Percentiles rank a stretch among this genome's conserved stretches.
Conservation (phyloP, 2,797 vertebrate species). For the Allobates femoralis region DNA sequence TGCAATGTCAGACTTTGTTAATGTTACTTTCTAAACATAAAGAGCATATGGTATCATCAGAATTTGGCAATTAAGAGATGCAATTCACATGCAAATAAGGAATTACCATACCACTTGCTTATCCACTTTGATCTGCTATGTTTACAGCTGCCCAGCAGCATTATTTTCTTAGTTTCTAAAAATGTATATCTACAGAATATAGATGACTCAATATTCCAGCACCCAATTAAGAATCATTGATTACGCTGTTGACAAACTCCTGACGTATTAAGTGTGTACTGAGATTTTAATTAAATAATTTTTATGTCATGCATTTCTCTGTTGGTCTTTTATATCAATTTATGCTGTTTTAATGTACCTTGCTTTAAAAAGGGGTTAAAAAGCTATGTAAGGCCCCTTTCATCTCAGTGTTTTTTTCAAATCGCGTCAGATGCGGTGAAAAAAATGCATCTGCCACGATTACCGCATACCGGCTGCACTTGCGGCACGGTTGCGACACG, state of each 20-base stretch:
- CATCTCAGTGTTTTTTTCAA: too few species aligned
- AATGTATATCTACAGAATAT: slow-evolving; percentile 17
- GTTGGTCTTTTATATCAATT: not conserved
- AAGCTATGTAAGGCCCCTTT: too few species aligned
- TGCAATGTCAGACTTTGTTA: slow-evolving; percentile 60
- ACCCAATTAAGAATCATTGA: not conserved
- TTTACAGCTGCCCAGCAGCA: slow-evolving; percentile 57
- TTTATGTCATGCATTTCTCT: not conserved
- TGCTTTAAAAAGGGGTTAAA: too few species aligned
- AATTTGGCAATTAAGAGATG: slow-evolving; percentile 59
- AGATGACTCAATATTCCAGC: not conserved
- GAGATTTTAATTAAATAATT: not conserved
- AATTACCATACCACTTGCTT: slow-evolving; percentile 55
- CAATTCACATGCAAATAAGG: slow-evolving; percentile 59
- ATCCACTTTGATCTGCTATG: slow-evolving; percentile 54
- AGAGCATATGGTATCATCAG: slow-evolving; percentile 58
- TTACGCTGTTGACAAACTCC: not conserved
- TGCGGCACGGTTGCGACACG: too few species aligned
- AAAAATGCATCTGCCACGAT: too few species aligned
- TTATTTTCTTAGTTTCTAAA: slow-evolving; percentile 47
- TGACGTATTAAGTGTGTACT: not conserved
- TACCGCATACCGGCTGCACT: too few species aligned
- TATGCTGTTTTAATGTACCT: not conserved
- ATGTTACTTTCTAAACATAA: slow-evolving; percentile 57
- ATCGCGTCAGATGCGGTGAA: too few species aligned